A percentile compares a stretch with the other conserved stretches of the same genome.
These are phyloP conservation scores for Psilopsiagon aymara DNA, from an alignment of 2,113 vertebrate genomes.

Conservation along the genomic window DNA sequence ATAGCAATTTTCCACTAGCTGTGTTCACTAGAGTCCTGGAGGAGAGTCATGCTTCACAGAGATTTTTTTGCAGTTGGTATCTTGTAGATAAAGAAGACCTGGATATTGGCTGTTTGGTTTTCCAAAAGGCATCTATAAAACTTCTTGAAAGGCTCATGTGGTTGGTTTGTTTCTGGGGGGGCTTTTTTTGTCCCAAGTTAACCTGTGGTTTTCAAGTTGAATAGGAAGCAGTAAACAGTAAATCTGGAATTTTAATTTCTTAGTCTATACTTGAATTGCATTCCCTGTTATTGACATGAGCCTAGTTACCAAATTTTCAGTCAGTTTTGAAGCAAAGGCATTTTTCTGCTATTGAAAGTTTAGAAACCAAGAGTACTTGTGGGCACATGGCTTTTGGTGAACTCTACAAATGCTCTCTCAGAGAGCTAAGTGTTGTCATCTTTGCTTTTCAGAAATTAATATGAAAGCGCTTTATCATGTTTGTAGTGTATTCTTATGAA, in stretches of 20 bases:
- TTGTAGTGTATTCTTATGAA: background rate
- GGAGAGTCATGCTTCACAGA: background rate
- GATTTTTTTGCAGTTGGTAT: background rate
- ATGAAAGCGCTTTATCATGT: background rate
- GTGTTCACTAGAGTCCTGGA: background rate
- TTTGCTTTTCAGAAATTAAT: background rate
- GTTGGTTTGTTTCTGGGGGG: background rate
- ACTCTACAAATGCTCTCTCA: background rate
- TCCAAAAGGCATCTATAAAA: background rate
- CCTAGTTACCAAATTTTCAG: background rate
- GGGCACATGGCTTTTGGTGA: background rate
- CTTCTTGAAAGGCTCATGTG: background rate
- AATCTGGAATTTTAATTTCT: background rate
- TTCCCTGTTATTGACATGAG: background rate
- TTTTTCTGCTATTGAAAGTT: background rate
- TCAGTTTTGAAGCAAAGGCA: background rate
- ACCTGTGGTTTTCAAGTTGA: background rate
- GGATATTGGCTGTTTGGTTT: background rate
- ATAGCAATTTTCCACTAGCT: fast-evolving
- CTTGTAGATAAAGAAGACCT: background rate
- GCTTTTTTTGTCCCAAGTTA: background rate
- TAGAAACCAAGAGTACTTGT: background rate
- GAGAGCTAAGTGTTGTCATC: background rate
- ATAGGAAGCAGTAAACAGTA: background rate
- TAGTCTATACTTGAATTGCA: background rate